Conservation (phyloP, 2,113 vertebrate species). For the Xenopus tropicalis region UCB_Xtro_10.0 CM004450.2:29789001-29789500, state of each 20-base stretch:
- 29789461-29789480: conserved; percentile 70
- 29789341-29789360: conserved; percentile 99
- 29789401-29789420: conserved; percentile 92
- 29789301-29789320: conserved; percentile 65
- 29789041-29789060: conserved; percentile 5
- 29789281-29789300: conserved; percentile 47
- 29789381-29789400: conserved; percentile 83
- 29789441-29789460: conserved; percentile 92
- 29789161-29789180: conserved; percentile 45
- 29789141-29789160: conserved; percentile 45
- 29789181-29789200: conserved; percentile 48
- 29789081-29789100: conserved; percentile 24
- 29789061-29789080: neutral
- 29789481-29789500: conserved; percentile 69
- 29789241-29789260: conserved; percentile 50
- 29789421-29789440: conserved; percentile 98
- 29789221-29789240: conserved; percentile 68
- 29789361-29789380: conserved; percentile 84
- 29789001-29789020: too few species aligned
- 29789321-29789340: conserved; percentile 69
- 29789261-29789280: conserved; percentile 56
- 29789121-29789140: conserved; percentile 11
- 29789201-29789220: conserved; percentile 46
- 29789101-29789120: conserved; percentile 37
- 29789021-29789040: too few species aligned